A percentile compares a stretch with the other conserved stretches of the same genome.
These are phyloP conservation scores for Hycleus phaleratus DNA, from an alignment of 1,140 invertebrate genomes.

Conservation along the genomic window DNA sequence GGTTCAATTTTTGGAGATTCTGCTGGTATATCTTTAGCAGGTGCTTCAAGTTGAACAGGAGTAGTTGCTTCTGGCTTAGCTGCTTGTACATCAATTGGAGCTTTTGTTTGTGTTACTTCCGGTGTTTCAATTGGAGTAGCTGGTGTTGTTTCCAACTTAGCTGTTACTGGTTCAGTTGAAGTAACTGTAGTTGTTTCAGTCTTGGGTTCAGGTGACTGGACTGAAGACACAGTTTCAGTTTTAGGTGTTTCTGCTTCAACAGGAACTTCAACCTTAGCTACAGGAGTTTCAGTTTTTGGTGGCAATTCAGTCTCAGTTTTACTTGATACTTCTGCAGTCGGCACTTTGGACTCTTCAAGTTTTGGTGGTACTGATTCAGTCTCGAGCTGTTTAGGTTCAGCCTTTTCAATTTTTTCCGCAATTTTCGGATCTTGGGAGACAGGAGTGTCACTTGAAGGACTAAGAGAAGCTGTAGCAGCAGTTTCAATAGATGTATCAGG, in stretches of 20 bases:
- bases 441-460: background rate
- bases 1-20: no score
- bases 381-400: no score
- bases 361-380: no score
- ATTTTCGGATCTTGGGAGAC: background rate
- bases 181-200: background rate
- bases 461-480: slow-evolving; percentile 20
- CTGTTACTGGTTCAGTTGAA: background rate
- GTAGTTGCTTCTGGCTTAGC: background rate
- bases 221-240: background rate
- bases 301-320: slow-evolving; percentile 20
- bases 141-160: background rate
- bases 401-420: no score
- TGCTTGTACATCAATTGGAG: background rate
- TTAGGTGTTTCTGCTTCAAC: slow-evolving; percentile 17
- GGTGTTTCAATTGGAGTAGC: slow-evolving; percentile 5
- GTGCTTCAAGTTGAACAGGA: background rate
- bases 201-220: slow-evolving; percentile 8
- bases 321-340: slow-evolving; percentile 35
- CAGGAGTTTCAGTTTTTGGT: slow-evolving; percentile 37
- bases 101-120: background rate
- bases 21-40: no score
- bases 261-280: slow-evolving; percentile 33
- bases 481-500: slow-evolving; percentile 27
- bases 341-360: no score